Evolutionary conservation across 2,888 invertebrate species (phyloP).

Genomic region (Chrysolina oricalcia): DNA sequence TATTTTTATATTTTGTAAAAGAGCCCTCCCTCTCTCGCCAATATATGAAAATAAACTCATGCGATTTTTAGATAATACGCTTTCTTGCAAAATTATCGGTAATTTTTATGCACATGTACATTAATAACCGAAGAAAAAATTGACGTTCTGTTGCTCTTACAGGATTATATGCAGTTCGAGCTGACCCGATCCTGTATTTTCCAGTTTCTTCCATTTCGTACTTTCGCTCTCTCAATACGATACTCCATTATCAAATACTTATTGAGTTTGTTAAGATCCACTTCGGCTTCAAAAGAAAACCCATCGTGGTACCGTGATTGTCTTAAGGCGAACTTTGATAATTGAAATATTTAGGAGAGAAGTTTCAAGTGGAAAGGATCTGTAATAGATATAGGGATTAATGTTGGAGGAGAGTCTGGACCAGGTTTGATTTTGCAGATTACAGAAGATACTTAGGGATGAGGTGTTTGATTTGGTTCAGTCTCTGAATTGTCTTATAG

Average conservation of each 20-base stretch:
- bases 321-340: constrained; percentile 43
- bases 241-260: constrained; percentile 52
- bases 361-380: not conserved
- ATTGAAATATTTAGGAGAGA: constrained; percentile 45
- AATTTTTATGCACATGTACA: too few relatives aligned
- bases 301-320: constrained; percentile 45
- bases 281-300: constrained; percentile 45
- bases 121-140: too few relatives aligned
- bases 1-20: too few relatives aligned
- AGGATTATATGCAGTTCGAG: too few relatives aligned
- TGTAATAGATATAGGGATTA: constrained; percentile 10
- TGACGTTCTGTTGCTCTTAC: too few relatives aligned
- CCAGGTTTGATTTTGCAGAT: not conserved
- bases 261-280: constrained; percentile 49
- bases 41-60: too few relatives aligned
- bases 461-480: too few relatives aligned
- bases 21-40: too few relatives aligned
- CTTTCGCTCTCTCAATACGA: constrained; percentile 33
- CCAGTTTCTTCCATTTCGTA: not conserved
- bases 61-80: too few relatives aligned
- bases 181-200: not conserved
- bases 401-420: not conserved
- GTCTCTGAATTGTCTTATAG: too few relatives aligned
- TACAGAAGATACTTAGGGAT: not conserved
- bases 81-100: too few relatives aligned